phyloP scores from a whole-genome alignment of 1,140 invertebrate species.

The Dysdera silvatica region DNA sequence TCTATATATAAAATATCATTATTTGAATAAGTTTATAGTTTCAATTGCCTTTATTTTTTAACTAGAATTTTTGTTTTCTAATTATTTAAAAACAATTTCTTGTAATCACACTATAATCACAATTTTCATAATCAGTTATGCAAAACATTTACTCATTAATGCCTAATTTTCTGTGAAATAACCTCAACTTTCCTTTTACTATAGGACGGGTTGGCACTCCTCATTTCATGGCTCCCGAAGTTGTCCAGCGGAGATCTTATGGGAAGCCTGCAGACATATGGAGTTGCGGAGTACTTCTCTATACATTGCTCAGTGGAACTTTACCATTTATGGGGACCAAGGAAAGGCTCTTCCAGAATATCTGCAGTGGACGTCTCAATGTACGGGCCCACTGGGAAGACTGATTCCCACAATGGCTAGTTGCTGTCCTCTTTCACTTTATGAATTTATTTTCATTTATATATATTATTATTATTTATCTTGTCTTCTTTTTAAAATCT shows the following conservation, averaged over 20 bases:
- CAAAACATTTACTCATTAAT: neutral
- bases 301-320: slow-evolving; percentile 84
- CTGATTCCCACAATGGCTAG: slow-evolving; percentile 20
- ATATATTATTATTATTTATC: neutral
- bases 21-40: no score
- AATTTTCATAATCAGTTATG: no score
- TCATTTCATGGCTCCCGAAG: slow-evolving; percentile 95
- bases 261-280: slow-evolving; percentile 95
- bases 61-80: no score
- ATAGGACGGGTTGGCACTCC: slow-evolving; percentile 85
- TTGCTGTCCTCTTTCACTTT: slow-evolving; percentile 25
- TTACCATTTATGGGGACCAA: slow-evolving; percentile 91
- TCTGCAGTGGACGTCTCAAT: slow-evolving; percentile 73
- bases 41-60: no score
- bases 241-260: slow-evolving; percentile 79
- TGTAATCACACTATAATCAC: no score
- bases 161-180: neutral
- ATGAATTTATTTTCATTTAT: neutral
- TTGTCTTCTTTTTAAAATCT: slow-evolving; percentile 7
- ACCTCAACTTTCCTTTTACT: slow-evolving; percentile 4
- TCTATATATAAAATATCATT: no score
- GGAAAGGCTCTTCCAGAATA: slow-evolving; percentile 79
- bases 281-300: slow-evolving; percentile 89
- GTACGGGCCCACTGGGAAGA: slow-evolving; percentile 47
- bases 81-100: no score